Conservation (phyloP, 2,888 invertebrate species). For the Lasius platythorax region DNA sequence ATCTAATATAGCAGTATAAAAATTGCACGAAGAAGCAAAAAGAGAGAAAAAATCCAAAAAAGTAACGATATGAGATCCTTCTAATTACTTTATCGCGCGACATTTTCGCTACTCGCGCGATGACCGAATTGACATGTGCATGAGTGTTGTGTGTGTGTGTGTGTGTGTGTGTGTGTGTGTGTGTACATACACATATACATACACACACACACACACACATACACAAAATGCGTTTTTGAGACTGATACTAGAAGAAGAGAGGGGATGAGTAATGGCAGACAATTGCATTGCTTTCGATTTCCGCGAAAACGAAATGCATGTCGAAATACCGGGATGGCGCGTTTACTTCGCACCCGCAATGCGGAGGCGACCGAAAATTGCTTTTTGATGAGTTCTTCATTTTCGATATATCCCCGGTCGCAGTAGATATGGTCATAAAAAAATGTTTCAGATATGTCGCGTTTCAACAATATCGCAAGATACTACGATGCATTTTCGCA, state of each 20-base stretch:
- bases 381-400: constrained; percentile 64
- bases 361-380: constrained; percentile 63
- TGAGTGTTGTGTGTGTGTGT: too few relatives aligned
- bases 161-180: not conserved
- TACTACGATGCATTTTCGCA: not conserved
- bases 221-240: constrained; percentile 42
- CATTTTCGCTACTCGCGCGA: constrained; percentile 14
- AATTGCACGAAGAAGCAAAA: not conserved
- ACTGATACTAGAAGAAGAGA: constrained; percentile 28
- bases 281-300: constrained; percentile 49
- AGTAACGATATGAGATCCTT: constrained; percentile 37
- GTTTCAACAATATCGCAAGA: constrained; percentile 15
- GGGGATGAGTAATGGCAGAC: constrained; percentile 48
- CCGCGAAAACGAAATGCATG: constrained; percentile 62
- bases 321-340: constrained; percentile 48
- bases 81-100: constrained; percentile 52
- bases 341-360: constrained; percentile 53
- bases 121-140: constrained; percentile 23
- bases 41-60: not conserved
- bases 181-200: not conserved
- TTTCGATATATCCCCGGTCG: constrained; percentile 50
- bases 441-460: constrained; percentile 39
- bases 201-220: not conserved
- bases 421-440: constrained; percentile 32
- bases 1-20: not conserved